Evolutionary conservation across 2,113 vertebrate species (phyloP), one percentile per base, ranked within the genome.

Genomic region (Osmerus mordax): DNA sequence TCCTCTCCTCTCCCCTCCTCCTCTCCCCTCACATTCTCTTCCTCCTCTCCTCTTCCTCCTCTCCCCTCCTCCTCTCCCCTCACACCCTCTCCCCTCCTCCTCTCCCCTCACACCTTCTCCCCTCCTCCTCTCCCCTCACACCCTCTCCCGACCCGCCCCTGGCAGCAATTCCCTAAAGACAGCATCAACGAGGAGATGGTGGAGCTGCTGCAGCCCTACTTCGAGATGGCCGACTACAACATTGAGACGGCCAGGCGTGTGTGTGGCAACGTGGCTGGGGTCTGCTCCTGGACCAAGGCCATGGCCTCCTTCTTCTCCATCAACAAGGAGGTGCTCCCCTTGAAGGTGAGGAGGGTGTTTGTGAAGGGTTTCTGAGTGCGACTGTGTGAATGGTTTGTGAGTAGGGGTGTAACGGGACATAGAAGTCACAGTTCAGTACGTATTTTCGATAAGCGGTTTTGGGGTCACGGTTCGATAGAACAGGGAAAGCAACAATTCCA

Each of bases 201-300:
- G 76, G 97, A 99, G 78, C 89, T 99, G 71, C 89, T 99, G 84
- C 88, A 69, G 72, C 97, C 97, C 6, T 99, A 99, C 87, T 99
- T 99, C 77, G 94, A 95, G 77, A 96, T 98, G 96, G 53, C 73
- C 0, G 96, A 99, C 89, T 99, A 98, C 84, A 97, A 97, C 82
- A 97, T 95, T 1, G 97, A 98, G 83, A 98, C 94, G 14, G 96
- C 96, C 14, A 96, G 90, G 72, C 91, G 95, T 7, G 96, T 97
- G 0, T 98, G 96, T 78, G 96, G 97, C 9, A 98, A 99, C 47
- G 94, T 98, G 73, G 96, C 96, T 0, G 97, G 96, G 21, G 95
- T 99, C 65, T 96, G 95, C 71, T 97, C 96, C 3, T 99, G 96
- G 97, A 98, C 96, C 0, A 96, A 96, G 90, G 95, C 96, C 19